A percentile compares a stretch with the other conserved stretches of the same genome.
phyloP scores from a whole-genome alignment of 1,140 invertebrate genomes.

The Heliothis subflexa region DNA sequence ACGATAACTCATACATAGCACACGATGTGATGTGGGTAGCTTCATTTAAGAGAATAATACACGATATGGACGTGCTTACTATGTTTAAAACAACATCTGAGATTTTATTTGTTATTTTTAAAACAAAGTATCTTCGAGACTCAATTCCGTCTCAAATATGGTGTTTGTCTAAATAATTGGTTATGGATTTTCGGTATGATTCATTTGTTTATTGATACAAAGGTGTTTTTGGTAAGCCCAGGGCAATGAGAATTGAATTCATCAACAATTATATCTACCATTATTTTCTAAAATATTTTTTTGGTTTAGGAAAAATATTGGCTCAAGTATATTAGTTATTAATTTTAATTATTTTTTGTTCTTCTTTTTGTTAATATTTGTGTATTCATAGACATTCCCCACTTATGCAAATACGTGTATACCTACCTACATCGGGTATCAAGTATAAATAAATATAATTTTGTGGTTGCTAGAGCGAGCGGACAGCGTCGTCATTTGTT shows the following conservation, averaged over 20 bases:
- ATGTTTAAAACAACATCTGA: slow-evolving; percentile 6
- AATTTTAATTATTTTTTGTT: not conserved
- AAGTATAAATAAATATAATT: slow-evolving; percentile 39
- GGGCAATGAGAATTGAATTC: not conserved
- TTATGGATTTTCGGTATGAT: slow-evolving; percentile 3
- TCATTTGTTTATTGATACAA: slow-evolving; percentile 9
- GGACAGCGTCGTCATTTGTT: slow-evolving; percentile 44
- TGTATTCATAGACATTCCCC: not conserved
- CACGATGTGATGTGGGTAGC: not conserved
- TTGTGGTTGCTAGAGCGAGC: slow-evolving; percentile 38
- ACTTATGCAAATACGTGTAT: not conserved
- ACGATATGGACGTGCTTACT: not conserved
- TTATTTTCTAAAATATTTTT: too few relatives aligned
- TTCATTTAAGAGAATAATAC: slow-evolving; percentile 9
- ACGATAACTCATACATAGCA: not conserved
- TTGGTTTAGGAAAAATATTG: too few relatives aligned
- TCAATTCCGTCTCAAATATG: slow-evolving; percentile 15
- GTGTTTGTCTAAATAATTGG: slow-evolving; percentile 1
- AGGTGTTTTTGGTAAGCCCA: not conserved
- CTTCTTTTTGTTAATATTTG: not conserved
- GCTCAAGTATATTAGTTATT: too few relatives aligned
- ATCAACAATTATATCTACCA: not conserved
- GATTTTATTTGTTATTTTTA: slow-evolving; percentile 22
- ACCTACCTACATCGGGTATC: slow-evolving; percentile 4
- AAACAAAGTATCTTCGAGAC: not conserved